These are phyloP conservation scores for Eristalinus aeneus DNA, from an alignment of 2,888 invertebrate genomes.

Conservation along the genomic window DNA sequence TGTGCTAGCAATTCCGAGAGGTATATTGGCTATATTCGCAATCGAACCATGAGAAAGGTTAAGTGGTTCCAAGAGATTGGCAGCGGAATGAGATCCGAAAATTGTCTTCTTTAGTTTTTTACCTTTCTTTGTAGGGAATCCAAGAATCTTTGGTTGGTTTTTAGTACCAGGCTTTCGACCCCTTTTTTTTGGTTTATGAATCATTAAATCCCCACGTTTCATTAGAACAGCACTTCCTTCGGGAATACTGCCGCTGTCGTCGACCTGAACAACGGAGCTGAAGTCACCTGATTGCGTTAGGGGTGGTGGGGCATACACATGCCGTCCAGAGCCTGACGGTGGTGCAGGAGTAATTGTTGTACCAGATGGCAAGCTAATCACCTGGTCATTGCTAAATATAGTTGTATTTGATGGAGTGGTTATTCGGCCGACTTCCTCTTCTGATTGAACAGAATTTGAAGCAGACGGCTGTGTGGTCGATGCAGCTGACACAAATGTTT, in stretches of 20 bases:
- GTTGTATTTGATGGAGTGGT: conserved; percentile 34
- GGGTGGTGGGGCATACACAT: conserved; percentile 70
- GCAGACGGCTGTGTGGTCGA: neutral
- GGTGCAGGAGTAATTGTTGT: conserved; percentile 79
- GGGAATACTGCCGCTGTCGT: conserved; percentile 56
- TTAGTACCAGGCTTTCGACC: conserved; percentile 78
- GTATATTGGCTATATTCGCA: conserved; percentile 59
- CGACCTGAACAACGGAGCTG: conserved; percentile 46
- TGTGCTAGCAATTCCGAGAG: conserved; percentile 65
- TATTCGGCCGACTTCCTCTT: neutral
- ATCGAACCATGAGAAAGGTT: conserved; percentile 67
- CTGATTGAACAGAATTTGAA: conserved; percentile 17
- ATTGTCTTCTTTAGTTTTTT: conserved; percentile 71
- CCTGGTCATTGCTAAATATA: conserved; percentile 64
- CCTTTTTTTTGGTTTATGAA: conserved; percentile 76
- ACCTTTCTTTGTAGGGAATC: conserved; percentile 63
- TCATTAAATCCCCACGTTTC: conserved; percentile 60
- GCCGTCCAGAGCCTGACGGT: conserved; percentile 59
- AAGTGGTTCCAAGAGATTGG: conserved; percentile 64
- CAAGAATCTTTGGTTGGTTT: conserved; percentile 73
- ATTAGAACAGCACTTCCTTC: conserved; percentile 46
- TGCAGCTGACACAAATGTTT: neutral
- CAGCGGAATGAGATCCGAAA: conserved; percentile 37
- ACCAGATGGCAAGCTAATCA: conserved; percentile 78
- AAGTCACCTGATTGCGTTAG: conserved; percentile 23